A percentile compares a stretch with the other conserved stretches of the same genome.
Conservation (phyloP, 2,113 vertebrate species). For the Corythaeola cristata region DNA sequence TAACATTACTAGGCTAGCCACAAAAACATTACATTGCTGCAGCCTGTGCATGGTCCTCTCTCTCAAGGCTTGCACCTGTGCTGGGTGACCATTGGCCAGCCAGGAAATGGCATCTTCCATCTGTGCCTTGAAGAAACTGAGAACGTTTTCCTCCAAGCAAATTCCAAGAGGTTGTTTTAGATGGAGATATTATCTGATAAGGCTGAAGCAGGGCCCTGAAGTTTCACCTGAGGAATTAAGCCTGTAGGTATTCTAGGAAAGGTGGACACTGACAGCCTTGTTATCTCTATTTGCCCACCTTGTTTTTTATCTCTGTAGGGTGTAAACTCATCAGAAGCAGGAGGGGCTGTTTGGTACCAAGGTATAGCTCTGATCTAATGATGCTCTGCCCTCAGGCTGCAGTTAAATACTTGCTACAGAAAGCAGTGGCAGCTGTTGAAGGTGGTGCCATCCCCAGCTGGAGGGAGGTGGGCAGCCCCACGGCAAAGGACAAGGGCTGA, state of each 20-base stretch:
- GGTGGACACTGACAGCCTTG: neutral
- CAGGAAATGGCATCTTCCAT: neutral
- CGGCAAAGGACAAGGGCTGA: too few species aligned
- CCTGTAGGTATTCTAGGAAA: neutral
- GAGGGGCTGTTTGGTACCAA: neutral
- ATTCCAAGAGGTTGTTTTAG: neutral
- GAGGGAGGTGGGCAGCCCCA: neutral
- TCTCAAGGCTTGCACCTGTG: neutral
- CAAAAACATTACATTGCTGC: neutral
- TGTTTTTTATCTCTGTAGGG: neutral
- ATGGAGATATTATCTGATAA: neutral
- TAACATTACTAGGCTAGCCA: neutral
- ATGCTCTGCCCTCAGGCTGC: neutral
- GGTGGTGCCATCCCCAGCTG: neutral
- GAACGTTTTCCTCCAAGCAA: neutral
- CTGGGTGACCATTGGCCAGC: neutral
- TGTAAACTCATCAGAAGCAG: neutral
- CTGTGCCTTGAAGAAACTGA: neutral
- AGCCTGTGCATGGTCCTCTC: neutral
- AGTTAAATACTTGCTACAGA: neutral
- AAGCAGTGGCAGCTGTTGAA: neutral
- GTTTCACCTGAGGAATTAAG: neutral
- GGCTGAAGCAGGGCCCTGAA: neutral
- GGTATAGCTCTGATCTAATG: neutral
- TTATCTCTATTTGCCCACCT: neutral